A percentile compares a stretch with the other conserved stretches of the same genome.
These are phyloP conservation scores for Schizotus pectinicornis DNA, from an alignment of 2,888 invertebrate genomes.

Conservation along the genomic window DNA sequence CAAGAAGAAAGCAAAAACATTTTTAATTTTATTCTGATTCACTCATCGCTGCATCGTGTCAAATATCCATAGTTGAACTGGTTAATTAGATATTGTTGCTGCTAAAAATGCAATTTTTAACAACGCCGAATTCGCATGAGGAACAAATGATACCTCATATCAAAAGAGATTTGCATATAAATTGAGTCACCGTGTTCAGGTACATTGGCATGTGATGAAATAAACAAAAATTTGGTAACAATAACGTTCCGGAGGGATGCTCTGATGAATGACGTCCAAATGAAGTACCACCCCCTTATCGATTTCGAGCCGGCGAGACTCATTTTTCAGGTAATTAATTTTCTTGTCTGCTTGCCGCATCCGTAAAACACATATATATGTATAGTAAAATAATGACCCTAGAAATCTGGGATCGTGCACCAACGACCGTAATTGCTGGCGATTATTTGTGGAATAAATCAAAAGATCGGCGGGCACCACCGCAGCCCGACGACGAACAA, in stretches of 20 bases:
- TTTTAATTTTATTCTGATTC: too few relatives aligned
- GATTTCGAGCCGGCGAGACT: conserved; percentile 9
- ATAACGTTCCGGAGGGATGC: conserved; percentile 12
- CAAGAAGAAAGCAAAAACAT: too few relatives aligned
- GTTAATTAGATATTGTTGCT: too few relatives aligned
- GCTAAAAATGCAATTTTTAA: too few relatives aligned
- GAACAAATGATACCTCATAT: neutral
- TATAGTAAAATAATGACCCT: conserved; percentile 10
- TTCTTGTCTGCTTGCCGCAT: conserved; percentile 9
- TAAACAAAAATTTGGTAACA: conserved; percentile 6
- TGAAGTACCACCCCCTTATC: neutral
- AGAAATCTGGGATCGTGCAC: conserved; percentile 4
- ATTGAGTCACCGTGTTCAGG: conserved; percentile 6
- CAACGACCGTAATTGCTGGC: conserved; percentile 6
- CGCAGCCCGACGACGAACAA: neutral
- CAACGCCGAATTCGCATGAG: too few relatives aligned
- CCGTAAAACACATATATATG: conserved; percentile 10
- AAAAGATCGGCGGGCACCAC: neutral
- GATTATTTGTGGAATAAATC: conserved; percentile 17
- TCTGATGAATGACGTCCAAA: conserved; percentile 4
- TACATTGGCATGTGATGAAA: too few relatives aligned
- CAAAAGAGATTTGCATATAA: conserved; percentile 16
- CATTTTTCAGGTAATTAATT: conserved; percentile 8
- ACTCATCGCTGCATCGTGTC: too few relatives aligned
- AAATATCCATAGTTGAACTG: too few relatives aligned